Evolutionary conservation across 37 sponge, comb jelly and placozoan genomes (phyloP).

Genomic region (Chondrosia reniformis): DNA sequence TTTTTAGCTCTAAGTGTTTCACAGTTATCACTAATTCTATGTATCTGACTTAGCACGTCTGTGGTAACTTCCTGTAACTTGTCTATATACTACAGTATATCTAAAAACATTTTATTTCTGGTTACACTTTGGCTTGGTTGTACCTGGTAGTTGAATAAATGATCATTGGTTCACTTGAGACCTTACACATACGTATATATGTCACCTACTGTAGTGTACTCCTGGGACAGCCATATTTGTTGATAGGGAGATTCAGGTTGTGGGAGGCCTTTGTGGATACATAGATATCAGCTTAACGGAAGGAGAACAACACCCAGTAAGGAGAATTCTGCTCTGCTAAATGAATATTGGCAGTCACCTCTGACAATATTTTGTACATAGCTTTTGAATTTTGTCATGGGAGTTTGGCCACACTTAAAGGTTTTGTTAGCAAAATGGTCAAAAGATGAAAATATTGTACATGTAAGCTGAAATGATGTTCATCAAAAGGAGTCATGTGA

Average conservation of each 20-base stretch:
- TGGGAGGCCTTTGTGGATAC: slow-evolving; percentile 44
- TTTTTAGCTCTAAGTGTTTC: too few species aligned
- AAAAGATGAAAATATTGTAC: slow-evolving; percentile 45
- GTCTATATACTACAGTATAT: too few species aligned
- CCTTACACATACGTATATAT: too few species aligned
- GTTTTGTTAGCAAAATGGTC: slow-evolving; percentile 42
- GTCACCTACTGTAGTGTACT: not conserved
- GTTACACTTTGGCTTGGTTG: not conserved
- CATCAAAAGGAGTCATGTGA: too few species aligned
- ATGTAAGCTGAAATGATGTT: slow-evolving; percentile 50
- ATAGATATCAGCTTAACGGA: slow-evolving; percentile 40
- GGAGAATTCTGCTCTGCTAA: not conserved
- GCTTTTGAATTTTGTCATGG: slow-evolving; percentile 17
- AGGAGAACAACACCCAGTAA: slow-evolving; percentile 66
- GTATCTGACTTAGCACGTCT: too few species aligned
- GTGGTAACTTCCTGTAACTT: too few species aligned
- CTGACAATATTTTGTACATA: not conserved
- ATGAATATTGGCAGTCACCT: not conserved
- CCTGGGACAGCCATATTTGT: slow-evolving; percentile 20
- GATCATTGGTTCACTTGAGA: too few species aligned
- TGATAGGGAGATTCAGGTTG: slow-evolving; percentile 44
- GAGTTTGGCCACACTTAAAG: slow-evolving; percentile 52
- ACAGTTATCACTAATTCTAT: too few species aligned
- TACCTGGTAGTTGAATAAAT: too few species aligned
- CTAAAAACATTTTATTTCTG: too few species aligned